Evolutionary conservation across 2,888 invertebrate species (phyloP), one percentile per base, ranked within the genome.

Genomic region (Latheticus oryzae): DNA sequence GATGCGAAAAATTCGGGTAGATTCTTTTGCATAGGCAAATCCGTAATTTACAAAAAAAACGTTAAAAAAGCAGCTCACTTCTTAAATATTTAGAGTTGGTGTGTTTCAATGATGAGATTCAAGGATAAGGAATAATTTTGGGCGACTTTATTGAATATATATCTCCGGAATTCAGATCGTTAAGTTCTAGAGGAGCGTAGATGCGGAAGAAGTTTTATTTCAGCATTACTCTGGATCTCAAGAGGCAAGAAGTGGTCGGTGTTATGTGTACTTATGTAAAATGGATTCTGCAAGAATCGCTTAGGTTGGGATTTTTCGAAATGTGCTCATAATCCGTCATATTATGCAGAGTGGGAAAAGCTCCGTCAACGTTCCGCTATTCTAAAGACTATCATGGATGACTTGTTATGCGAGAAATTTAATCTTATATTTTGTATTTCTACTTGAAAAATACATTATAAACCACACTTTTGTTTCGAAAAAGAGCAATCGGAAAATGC

Each of bases 311-410:
- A 70, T 72, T 74, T 73, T 74, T 71, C 61, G 69, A 72, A 73
- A 72, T 71, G 71, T 70, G 66, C 71, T 71, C 70, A 71, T 72
- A 73, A 73, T 72, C 73, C 70, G 69, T 73, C 71, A 73, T 68
- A 72, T 73, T 73, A 74, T 74, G 70, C 73, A 69, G 65, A 66
- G 66, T 60, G 47, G 42, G 53, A 48, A 47, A 58, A 40, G 33
- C 38, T 35, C 42, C 48, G 50, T 48, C 56, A 56, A 48, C 48
- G 56, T 48, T 47, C 23, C 48, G 15, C 40, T 32, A 19, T 47
- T 28, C 35, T 54, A n/a, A n/a, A n/a, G 52, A 35, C 45, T 54
- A 38, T 54, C 45, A 54, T 45, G 42, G 47, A 55, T 52, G 58
- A 61, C 58, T 58, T 60, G 55, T 54, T 60, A 51, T 48, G 43